Evolutionary conservation across 2,113 vertebrate species (phyloP).

Genomic region (Pachyramphus minor): DNA sequence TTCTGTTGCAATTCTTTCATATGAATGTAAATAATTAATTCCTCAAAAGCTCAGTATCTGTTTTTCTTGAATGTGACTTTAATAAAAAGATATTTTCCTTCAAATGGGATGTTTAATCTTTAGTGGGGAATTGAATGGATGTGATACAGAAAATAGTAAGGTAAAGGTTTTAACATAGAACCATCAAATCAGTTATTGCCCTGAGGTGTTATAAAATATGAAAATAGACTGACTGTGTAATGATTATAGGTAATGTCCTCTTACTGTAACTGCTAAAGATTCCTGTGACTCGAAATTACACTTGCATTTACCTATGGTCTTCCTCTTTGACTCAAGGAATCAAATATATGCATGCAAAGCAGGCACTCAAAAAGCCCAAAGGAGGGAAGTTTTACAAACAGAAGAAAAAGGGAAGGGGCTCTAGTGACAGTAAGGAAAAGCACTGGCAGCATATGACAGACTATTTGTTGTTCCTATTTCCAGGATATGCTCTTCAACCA

Average conservation of each 20-base stretch:
- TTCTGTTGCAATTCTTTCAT: not conserved
- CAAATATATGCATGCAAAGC: not conserved
- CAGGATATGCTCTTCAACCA: not conserved
- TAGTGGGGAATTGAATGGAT: slow-evolving; percentile 3
- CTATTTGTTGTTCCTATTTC: not conserved
- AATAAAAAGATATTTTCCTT: slow-evolving; percentile 31
- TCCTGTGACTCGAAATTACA: not conserved
- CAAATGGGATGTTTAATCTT: not conserved
- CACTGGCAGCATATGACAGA: too few species aligned
- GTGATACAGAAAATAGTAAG: not conserved
- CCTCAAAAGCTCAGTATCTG: not conserved
- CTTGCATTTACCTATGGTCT: not conserved
- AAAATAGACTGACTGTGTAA: slow-evolving; percentile 8
- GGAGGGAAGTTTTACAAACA: not conserved
- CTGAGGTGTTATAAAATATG: not conserved
- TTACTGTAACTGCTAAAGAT: not conserved
- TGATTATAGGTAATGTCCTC: not conserved
- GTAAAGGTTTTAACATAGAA: slow-evolving; percentile 43
- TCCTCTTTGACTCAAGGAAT: not conserved
- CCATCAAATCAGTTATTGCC: slow-evolving; percentile 19
- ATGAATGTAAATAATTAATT: slow-evolving; percentile 1
- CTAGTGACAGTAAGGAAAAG: not conserved
- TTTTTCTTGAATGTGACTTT: not conserved
- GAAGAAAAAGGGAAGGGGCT: not conserved
- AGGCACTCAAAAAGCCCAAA: not conserved